Base-by-base conservation (phyloP, 2,888 invertebrate species). In the Orthosia cruda region DNA sequence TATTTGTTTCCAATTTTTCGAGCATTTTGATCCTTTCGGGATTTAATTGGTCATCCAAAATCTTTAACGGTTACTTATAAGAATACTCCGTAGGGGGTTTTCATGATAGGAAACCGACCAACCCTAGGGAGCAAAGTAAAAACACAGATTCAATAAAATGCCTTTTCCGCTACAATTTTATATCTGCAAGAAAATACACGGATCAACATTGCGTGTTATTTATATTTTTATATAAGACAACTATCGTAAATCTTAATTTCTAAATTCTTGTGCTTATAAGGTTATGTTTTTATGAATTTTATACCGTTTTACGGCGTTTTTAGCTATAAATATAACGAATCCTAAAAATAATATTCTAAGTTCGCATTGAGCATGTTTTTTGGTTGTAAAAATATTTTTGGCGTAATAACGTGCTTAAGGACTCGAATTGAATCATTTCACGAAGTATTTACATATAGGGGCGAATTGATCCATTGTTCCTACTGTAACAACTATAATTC, bases 121-220 rank as follows among this genome's bases (percentile, higher is more conserved):
- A n/a, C n/a, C 50, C 45, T 32, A 26, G 52, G 15, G 32, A 47
- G n/a, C 59, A 13, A 45, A 47, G 45, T 23, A 59, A 54, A 74
- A 80, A 80, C 65, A 80, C 66, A 75, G 59, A 83, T 89, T 86
- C 79, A 84, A 86, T 86, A 81, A 86, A 88, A 85, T 70, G 66
- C 63, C 57, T 58, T 45, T 61, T 70, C 79, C 74, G 55, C 85
- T 76, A 64, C 69, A 74, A 84, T 81, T 83, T 83, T 81, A 87
- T 87, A 65, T 80, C 69, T 65, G 0, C 20, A 58, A 64, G 70
- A 71, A 79, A 86, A 86, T 59, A 71, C 68, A 87, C 67, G 63
- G 65, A 15, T 16, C 3, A n/a, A 66, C 57, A 80, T 71, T 78
- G 66, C 71, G 63, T 54, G 59, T 47, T 20, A 26, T 59, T 70